A percentile compares a stretch with the other conserved stretches of the same genome.
Conservation (phyloP, 2,113 vertebrate genomes). For the Osmerus mordax region DNA sequence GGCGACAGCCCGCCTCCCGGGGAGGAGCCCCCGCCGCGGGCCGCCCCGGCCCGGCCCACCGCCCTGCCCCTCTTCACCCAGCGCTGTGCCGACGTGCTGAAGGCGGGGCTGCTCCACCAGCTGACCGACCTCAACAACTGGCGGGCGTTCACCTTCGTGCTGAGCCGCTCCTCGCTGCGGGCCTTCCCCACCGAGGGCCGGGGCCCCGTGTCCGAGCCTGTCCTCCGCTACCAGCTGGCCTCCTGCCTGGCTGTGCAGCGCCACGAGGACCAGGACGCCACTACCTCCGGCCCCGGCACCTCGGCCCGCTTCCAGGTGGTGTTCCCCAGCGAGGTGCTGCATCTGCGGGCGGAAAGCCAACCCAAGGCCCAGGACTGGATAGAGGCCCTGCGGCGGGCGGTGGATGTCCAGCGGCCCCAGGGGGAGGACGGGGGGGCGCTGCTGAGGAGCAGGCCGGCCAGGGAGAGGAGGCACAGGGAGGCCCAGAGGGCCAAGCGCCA, state of each 20-base stretch:
- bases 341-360: constrained; percentile 81
- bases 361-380: constrained; percentile 87
- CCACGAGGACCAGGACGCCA: constrained; percentile 75
- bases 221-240: constrained; percentile 78
- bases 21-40: constrained; percentile 41
- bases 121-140: constrained; percentile 88
- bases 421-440: constrained; percentile 69
- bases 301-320: constrained; percentile 78
- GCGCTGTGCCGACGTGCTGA: constrained; percentile 78
- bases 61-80: constrained; percentile 75
- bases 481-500: constrained; percentile 81
- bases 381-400: constrained; percentile 78
- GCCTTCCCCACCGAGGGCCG: constrained; percentile 83
- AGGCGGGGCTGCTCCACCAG: constrained; percentile 84
- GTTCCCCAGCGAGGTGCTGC: constrained; percentile 84
- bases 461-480: constrained; percentile 67
- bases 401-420: constrained; percentile 66
- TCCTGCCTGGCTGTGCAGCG: constrained; percentile 82
- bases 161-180: constrained; percentile 80
- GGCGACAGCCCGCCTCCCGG: constrained; percentile 37
- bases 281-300: constrained; percentile 11
- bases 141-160: constrained; percentile 89
- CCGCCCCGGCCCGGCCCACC: constrained; percentile 67
- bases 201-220: constrained; percentile 80
- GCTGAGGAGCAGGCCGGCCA: constrained; percentile 72